Conservation (phyloP, 2,888 invertebrate species). For the Pocota personata region DNA sequence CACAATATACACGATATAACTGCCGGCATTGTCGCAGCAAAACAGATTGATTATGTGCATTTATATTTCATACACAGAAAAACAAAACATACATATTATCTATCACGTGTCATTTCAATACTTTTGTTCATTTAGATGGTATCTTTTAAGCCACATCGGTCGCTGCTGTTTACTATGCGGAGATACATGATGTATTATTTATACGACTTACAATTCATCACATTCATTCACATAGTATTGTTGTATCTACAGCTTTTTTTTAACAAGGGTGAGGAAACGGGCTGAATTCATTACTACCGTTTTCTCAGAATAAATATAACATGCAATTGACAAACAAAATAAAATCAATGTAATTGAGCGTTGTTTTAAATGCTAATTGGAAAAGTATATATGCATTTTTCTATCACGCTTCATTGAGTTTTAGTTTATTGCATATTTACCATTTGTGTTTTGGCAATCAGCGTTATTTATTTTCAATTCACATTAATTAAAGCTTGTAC, state of each 20-base stretch:
- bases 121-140: slow-evolving; percentile 20
- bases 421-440: neutral
- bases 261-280: slow-evolving; percentile 5
- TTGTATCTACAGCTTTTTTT: slow-evolving; percentile 7
- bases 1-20: slow-evolving; percentile 46
- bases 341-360: slow-evolving; percentile 32
- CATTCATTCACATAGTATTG: slow-evolving; percentile 18
- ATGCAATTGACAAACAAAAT: slow-evolving; percentile 7
- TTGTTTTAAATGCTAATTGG: slow-evolving; percentile 2
- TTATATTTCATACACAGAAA: slow-evolving; percentile 26
- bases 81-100: slow-evolving; percentile 16
- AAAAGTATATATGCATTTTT: slow-evolving; percentile 3
- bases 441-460: neutral
- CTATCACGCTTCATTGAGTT: slow-evolving; percentile 1
- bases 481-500: slow-evolving; percentile 16
- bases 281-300: slow-evolving; percentile 30
- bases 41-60: slow-evolving; percentile 22
- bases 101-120: slow-evolving; percentile 55
- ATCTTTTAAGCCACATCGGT: slow-evolving; percentile 12
- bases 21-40: slow-evolving; percentile 40
- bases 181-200: slow-evolving; percentile 32
- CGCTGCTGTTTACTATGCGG: slow-evolving; percentile 30
- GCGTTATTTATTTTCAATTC: neutral
- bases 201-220: slow-evolving; percentile 30
- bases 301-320: neutral